Percentiles rank a stretch among this genome's conserved stretches.
Conservation (phyloP, 1,140 invertebrate genomes). For the Andricus grossulariae region DNA sequence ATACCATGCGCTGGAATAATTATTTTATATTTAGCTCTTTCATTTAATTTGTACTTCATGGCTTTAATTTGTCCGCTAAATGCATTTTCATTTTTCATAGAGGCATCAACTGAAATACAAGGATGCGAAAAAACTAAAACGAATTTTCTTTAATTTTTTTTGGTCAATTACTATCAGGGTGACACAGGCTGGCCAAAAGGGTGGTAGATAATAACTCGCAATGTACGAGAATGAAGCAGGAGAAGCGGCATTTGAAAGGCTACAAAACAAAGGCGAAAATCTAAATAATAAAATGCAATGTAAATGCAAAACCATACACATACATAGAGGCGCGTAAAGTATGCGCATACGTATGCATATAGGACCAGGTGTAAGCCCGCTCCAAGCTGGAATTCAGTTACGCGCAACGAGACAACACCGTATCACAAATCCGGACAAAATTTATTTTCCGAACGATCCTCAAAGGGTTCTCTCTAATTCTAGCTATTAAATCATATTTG, state of each 20-base stretch:
- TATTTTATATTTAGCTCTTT: neutral
- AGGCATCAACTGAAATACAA: constrained; percentile 45
- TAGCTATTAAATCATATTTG: constrained; percentile 43
- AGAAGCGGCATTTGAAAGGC: constrained; percentile 52
- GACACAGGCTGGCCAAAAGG: constrained; percentile 45
- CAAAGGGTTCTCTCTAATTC: constrained; percentile 47
- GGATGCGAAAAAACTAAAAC: constrained; percentile 31
- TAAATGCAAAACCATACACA: constrained; percentile 51
- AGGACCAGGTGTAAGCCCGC: constrained; percentile 49
- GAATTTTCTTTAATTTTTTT: constrained; percentile 44
- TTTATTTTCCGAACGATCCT: constrained; percentile 29
- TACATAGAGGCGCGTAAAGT: constrained; percentile 35
- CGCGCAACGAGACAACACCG: constrained; percentile 46
- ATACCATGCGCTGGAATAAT: too few species aligned
- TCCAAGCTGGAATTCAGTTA: constrained; percentile 54
- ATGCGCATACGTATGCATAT: constrained; percentile 45
- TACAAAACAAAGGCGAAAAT: constrained; percentile 52
- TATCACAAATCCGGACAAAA: constrained; percentile 44
- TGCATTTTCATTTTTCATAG: constrained; percentile 35
- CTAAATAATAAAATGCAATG: constrained; percentile 56
- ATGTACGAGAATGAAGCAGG: constrained; percentile 36
- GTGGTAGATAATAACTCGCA: constrained; percentile 46
- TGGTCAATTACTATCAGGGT: constrained; percentile 47
- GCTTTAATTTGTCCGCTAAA: constrained; percentile 19
- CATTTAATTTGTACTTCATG: constrained; percentile 30